These are phyloP conservation scores for Trichogramma evanescens DNA, from an alignment of 2,888 invertebrate species.

Conservation along the genomic window DNA sequence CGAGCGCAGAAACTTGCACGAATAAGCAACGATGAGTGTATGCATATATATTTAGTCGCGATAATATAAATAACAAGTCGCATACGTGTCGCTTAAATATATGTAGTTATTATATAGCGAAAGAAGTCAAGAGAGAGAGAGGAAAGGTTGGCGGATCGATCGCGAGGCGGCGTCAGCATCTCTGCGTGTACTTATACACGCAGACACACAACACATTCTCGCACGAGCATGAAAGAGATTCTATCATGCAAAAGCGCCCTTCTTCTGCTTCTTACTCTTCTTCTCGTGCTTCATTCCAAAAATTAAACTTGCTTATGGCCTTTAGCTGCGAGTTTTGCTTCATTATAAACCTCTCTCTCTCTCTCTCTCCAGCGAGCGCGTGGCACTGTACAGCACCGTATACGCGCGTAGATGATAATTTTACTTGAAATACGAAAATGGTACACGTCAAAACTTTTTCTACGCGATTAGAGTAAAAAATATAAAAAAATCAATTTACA, in stretches of 20 bases:
- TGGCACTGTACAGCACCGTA: too few relatives aligned
- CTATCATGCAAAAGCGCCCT: background rate
- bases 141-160: constrained; percentile 15
- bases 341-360: too few relatives aligned
- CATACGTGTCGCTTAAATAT: too few relatives aligned
- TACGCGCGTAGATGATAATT: too few relatives aligned
- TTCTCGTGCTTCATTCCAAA: background rate
- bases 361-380: too few relatives aligned
- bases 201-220: background rate
- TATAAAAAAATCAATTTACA: too few relatives aligned
- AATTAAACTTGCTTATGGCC: too few relatives aligned
- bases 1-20: background rate
- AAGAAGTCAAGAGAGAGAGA: background rate
- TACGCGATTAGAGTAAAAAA: too few relatives aligned
- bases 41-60: background rate
- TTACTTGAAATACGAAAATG: too few relatives aligned
- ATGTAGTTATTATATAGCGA: background rate
- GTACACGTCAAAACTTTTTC: too few relatives aligned
- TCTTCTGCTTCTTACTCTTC: background rate
- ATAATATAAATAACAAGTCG: constrained; percentile 4
- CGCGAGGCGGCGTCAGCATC: constrained; percentile 1
- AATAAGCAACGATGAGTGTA: too few relatives aligned
- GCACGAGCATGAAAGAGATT: background rate
- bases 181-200: background rate
- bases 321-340: too few relatives aligned